Conservation (phyloP, 2,888 invertebrate genomes). For the Netelia virgata region DNA sequence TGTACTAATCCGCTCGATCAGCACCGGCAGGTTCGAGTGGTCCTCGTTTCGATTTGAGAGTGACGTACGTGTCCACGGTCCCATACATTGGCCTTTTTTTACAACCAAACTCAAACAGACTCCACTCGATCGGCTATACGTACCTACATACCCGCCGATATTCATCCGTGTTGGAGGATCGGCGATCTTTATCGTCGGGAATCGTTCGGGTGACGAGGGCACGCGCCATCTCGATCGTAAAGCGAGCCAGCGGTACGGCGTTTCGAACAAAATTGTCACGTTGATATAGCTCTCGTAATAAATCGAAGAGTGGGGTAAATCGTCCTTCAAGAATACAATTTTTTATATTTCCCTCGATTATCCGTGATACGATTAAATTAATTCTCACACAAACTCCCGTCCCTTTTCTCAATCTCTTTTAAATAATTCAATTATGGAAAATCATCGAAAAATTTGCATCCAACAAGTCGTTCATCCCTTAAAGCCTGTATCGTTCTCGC, state of each 20-base stretch:
- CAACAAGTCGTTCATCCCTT: too few species aligned
- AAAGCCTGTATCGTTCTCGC: too few species aligned
- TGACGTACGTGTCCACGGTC: constrained; percentile 58
- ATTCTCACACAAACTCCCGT: too few species aligned
- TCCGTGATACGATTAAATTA: too few species aligned
- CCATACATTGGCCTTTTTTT: constrained; percentile 9
- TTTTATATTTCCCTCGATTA: too few species aligned
- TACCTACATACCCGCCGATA: background rate
- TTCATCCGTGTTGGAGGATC: constrained; percentile 54
- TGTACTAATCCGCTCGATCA: constrained; percentile 81
- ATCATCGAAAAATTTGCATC: too few species aligned
- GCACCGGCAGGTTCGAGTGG: constrained; percentile 78
- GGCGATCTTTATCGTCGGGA: constrained; percentile 56
- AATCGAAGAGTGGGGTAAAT: background rate
- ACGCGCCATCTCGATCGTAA: constrained; percentile 30
- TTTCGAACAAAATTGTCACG: background rate
- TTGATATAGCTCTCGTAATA: background rate
- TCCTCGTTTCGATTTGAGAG: constrained; percentile 57
- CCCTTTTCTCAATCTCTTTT: too few species aligned
- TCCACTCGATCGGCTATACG: constrained; percentile 16
- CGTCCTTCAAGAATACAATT: too few species aligned
- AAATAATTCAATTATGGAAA: too few species aligned
- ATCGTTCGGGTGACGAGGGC: constrained; percentile 45
- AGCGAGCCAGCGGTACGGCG: background rate
- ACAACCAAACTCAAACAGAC: constrained; percentile 16